A percentile compares a stretch with the other conserved stretches of the same genome.
Evolutionary conservation across 1,140 invertebrate species (phyloP).

Genomic region (Rhopalosiphum maidis): DNA sequence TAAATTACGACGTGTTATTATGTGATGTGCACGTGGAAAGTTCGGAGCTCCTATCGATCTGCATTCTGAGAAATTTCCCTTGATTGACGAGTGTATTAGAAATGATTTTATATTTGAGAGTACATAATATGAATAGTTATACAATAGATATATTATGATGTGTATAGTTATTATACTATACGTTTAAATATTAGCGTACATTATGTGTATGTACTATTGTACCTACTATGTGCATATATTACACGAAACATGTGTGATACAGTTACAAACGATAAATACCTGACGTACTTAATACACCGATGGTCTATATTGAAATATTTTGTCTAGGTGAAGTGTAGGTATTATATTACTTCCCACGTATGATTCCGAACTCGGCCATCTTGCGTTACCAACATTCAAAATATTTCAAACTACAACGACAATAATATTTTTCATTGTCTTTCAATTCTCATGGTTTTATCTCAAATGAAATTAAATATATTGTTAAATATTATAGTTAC

Average conservation of each 20-base stretch:
- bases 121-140: too few relatives aligned
- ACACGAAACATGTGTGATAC: not conserved
- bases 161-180: too few relatives aligned
- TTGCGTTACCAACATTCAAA: not conserved
- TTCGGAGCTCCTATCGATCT: not conserved
- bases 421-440: not conserved
- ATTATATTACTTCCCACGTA: not conserved
- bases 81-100: too few relatives aligned
- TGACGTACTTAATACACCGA: not conserved
- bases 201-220: not conserved
- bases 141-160: too few relatives aligned
- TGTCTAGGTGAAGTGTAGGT: not conserved
- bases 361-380: not conserved
- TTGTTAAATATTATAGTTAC: not conserved
- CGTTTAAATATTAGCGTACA: not conserved
- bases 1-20: not conserved
- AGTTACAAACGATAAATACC: not conserved
- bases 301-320: not conserved
- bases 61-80: not conserved
- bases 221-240: not conserved
- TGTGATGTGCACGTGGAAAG: not conserved
- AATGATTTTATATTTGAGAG: too few relatives aligned
- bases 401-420: not conserved
- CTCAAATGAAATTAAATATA: too few relatives aligned
- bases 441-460: not conserved